Base-by-base conservation (phyloP, 2,888 invertebrate species). In the Steinernema carpocapsae region DNA sequence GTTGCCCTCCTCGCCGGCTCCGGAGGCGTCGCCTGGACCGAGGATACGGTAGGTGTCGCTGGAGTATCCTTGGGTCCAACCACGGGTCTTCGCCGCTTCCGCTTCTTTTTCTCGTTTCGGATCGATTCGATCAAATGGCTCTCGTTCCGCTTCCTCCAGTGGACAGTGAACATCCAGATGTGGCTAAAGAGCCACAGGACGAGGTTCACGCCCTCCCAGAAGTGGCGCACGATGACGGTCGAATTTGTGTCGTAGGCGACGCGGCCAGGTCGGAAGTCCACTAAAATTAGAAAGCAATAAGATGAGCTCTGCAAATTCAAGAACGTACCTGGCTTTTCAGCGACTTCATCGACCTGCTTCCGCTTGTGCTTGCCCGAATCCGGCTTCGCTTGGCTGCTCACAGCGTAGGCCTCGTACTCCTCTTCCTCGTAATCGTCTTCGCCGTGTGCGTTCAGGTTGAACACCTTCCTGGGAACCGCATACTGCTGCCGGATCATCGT, bases 401-500 rank as follows among this genome's bases (percentile, higher is more conserved):
- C 14, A 22, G 17, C 43, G 37, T 70, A n/a, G 64, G 59, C 70
- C 45, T 45, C 19, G 51, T 29, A 22, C n/a, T 43, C 22, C 7
- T 48, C 14, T 3, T 22, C 26, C 24, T 72, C 26, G 3, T 3
- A 7, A 26, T 48, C 14, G 10, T 72, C 29, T 12, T 26, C 45
- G 56, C 52, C 48, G 4, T 42, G 56, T 24, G 51, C 51, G 43
- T 76, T 76, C 45, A 76, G 76, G 32, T 76, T 73, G 74, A 76
- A 74, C 22, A 76, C 72, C 24, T 73, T 24, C 2, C 80, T 73
- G 29, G 79, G 74, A 0, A 73, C 52, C 17, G 78, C 72, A 56
- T 79, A 80, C 46, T 80, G 82, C 70, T 82, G 79, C 7, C 83
- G 78, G 42, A 85, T 81, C 26, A 83, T 80, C 71, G 83, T 84